Percentiles rank a stretch among this genome's conserved stretches.
Evolutionary conservation across 2,797 vertebrate genomes (phyloP).

Genomic region (Mionectes olivaceus): DNA sequence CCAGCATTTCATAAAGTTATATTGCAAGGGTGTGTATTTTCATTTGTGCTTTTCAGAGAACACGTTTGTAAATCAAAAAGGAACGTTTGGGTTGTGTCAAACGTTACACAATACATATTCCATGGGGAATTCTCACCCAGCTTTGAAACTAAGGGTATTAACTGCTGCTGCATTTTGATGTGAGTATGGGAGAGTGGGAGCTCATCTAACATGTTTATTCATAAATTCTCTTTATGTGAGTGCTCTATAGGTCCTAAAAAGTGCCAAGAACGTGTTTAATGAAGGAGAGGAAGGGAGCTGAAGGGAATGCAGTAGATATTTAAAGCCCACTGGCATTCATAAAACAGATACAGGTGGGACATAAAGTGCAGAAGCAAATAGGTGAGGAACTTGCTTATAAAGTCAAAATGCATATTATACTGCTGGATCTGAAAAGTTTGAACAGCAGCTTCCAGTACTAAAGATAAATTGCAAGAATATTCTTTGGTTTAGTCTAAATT

Average conservation of each 20-base stretch:
- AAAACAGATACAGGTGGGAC: neutral
- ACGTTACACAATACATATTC: neutral
- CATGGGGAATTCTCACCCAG: neutral
- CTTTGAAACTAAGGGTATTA: neutral
- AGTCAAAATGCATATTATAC: neutral
- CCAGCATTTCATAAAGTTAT: neutral
- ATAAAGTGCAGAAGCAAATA: neutral
- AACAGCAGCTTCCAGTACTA: neutral
- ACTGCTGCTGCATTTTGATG: neutral
- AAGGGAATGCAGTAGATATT: neutral
- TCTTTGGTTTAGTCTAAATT: neutral
- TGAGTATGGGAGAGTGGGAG: neutral
- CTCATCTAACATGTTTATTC: neutral
- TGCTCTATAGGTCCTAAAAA: neutral
- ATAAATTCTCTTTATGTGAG: slow-evolving; percentile 3
- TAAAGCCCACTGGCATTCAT: neutral
- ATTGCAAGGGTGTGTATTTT: neutral
- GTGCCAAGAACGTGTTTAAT: neutral
- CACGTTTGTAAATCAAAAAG: neutral
- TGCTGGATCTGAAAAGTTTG: neutral
- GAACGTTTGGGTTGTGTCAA: neutral
- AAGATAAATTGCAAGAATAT: neutral
- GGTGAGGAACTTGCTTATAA: neutral
- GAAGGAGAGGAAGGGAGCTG: neutral
- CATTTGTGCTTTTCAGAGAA: neutral